Evolutionary conservation across 1,140 invertebrate genomes (phyloP).

Genomic region (Saccostrea glomerata): DNA sequence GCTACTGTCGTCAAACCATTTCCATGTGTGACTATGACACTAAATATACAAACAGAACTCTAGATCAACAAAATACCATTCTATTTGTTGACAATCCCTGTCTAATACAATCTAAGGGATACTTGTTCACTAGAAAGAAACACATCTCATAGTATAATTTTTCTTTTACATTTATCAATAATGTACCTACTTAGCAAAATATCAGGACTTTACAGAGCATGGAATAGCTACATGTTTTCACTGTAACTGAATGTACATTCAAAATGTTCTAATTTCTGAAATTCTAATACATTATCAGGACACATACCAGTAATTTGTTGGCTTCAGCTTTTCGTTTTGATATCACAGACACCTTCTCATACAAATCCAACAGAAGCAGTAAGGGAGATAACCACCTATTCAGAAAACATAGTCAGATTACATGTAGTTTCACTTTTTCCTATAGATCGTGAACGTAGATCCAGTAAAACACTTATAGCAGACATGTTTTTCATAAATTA

Average conservation of each 20-base stretch:
- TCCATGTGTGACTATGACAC: constrained; percentile 85
- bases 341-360: constrained; percentile 88
- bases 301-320: constrained; percentile 82
- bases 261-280: background rate
- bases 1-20: constrained; percentile 91
- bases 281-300: background rate
- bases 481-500: too few relatives aligned
- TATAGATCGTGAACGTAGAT: background rate
- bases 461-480: too few relatives aligned
- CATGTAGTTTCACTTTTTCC: background rate
- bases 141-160: background rate
- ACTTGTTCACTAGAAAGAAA: background rate
- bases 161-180: too few relatives aligned
- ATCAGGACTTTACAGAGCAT: too few relatives aligned
- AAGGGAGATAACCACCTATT: constrained; percentile 90
- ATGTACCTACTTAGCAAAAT: too few relatives aligned
- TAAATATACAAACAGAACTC: constrained; percentile 48
- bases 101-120: background rate
- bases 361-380: constrained; percentile 88
- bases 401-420: constrained; percentile 34
- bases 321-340: constrained; percentile 86
- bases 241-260: too few relatives aligned
- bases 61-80: too few relatives aligned
- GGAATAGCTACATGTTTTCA: too few relatives aligned
- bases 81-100: too few relatives aligned